A percentile compares a stretch with the other conserved stretches of the same genome.
phyloP scores from a whole-genome alignment of 2,888 invertebrate genomes.

The Diaprepes abbreviatus region DNA sequence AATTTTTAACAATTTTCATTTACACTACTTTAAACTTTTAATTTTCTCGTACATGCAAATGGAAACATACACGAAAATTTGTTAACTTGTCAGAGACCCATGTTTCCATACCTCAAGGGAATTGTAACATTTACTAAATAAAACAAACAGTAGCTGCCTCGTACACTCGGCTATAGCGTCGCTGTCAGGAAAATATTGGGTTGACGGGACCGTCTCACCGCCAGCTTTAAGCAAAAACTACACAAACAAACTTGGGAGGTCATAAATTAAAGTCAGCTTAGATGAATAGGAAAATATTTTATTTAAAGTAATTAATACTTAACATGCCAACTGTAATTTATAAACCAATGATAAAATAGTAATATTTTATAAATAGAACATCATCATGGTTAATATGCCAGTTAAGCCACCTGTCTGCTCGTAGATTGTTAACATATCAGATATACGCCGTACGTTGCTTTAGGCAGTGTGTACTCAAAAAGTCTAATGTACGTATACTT shows the following conservation, averaged over 20 bases:
- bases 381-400: too few species aligned
- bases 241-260: neutral
- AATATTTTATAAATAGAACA: too few species aligned
- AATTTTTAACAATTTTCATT: too few species aligned
- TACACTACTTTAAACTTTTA: neutral
- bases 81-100: constrained; percentile 13
- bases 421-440: too few species aligned
- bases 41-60: constrained; percentile 4
- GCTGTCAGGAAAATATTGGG: constrained; percentile 2
- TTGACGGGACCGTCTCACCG: neutral
- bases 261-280: constrained; percentile 16
- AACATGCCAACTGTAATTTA: too few species aligned
- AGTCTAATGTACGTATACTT: too few species aligned
- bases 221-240: constrained; percentile 8
- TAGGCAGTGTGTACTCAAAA: too few species aligned
- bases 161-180: neutral
- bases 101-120: constrained; percentile 18
- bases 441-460: too few species aligned
- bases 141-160: constrained; percentile 12
- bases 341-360: too few species aligned
- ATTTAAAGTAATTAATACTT: too few species aligned
- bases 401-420: too few species aligned
- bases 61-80: neutral
- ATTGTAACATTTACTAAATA: constrained; percentile 7
- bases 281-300: neutral